Evolutionary conservation across 2,797 vertebrate genomes (phyloP).

Genomic region (Natrix natrix): DNA sequence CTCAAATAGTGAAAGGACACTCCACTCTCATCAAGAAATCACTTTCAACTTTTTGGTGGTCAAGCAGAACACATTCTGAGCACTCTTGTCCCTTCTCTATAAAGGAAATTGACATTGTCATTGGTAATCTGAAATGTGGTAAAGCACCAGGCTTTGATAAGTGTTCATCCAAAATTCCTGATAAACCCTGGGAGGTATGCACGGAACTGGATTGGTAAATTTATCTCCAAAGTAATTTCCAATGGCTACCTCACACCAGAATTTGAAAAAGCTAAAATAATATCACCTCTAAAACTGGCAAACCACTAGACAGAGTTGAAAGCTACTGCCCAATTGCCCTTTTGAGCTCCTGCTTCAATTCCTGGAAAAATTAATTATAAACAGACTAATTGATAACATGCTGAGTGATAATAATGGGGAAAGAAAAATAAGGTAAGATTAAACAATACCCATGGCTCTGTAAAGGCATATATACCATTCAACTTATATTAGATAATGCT

Average conservation of each 20-base stretch:
- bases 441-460: background rate
- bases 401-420: background rate
- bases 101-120: background rate
- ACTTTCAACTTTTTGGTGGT: no score
- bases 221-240: background rate
- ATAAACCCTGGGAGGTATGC: background rate
- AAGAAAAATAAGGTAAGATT: background rate
- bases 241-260: background rate
- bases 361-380: background rate
- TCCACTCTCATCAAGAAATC: no score
- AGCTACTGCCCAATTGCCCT: background rate
- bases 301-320: background rate
- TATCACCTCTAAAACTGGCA: background rate
- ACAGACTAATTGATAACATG: background rate
- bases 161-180: background rate
- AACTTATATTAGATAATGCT: background rate
- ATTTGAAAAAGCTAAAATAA: background rate
- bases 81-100: background rate
- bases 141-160: background rate
- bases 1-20: background rate
- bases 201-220: background rate
- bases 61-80: background rate
- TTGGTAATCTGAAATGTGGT: background rate
- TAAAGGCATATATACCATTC: background rate
- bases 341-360: background rate